These are phyloP conservation scores for Eilema sororculum DNA, from an alignment of 2,888 invertebrate species.

Conservation along the genomic window DNA sequence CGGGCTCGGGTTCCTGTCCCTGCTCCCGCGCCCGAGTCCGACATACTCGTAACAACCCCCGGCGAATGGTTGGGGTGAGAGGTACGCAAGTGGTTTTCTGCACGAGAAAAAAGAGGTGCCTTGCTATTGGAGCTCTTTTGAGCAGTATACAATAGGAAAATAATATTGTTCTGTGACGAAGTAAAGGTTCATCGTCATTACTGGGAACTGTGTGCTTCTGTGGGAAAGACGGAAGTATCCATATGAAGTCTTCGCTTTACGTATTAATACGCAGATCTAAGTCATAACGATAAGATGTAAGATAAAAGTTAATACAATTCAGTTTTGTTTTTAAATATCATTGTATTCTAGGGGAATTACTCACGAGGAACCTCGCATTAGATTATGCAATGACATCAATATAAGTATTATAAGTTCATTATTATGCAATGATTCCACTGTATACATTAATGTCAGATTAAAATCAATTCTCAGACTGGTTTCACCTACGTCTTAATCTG, in stretches of 20 bases:
- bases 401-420: no score
- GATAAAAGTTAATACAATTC: neutral
- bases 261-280: neutral
- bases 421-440: conserved; percentile 3
- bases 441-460: conserved; percentile 5
- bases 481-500: conserved; percentile 16
- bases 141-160: neutral
- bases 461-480: conserved; percentile 15
- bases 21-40: no score
- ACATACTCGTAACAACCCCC: no score
- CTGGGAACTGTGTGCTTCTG: neutral
- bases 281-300: neutral
- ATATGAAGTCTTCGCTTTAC: neutral
- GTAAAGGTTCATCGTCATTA: neutral
- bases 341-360: neutral
- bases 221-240: neutral
- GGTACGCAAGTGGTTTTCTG: no score
- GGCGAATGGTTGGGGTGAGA: no score
- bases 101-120: no score
- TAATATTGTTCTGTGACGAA: neutral
- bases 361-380: neutral
- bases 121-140: neutral
- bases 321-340: neutral
- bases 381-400: conserved; percentile 24
- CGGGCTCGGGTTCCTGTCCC: no score